A percentile compares a stretch with the other conserved stretches of the same genome.
Evolutionary conservation across 2,797 vertebrate species (phyloP).

Genomic region (Orestias chungarensis): DNA sequence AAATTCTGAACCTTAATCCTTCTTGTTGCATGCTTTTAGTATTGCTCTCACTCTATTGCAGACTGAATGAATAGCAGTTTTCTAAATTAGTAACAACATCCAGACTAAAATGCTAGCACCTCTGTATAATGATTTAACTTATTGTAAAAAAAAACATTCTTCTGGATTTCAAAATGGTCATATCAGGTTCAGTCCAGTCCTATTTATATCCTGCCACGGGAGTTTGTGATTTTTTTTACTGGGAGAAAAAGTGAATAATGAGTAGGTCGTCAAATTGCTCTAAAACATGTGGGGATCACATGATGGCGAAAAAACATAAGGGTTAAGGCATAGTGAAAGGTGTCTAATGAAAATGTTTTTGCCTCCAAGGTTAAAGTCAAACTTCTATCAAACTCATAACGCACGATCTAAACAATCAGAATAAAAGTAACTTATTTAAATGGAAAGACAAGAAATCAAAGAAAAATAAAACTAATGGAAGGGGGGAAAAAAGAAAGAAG

Average conservation of each 20-base stretch:
- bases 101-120: background rate
- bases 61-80: background rate
- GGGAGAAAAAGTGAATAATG: slow-evolving; percentile 26
- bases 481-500: background rate
- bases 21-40: background rate
- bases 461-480: slow-evolving; percentile 21
- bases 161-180: background rate
- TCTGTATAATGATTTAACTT: background rate
- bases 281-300: slow-evolving; percentile 22
- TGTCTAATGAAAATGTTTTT: slow-evolving; percentile 9
- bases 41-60: background rate
- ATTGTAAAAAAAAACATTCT: background rate
- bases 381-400: background rate
- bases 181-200: background rate
- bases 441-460: slow-evolving; percentile 22
- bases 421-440: slow-evolving; percentile 31
- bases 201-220: background rate
- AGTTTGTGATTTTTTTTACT: background rate
- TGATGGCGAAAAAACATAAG: slow-evolving; percentile 12
- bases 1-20: background rate
- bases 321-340: slow-evolving; percentile 27
- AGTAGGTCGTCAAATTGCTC: slow-evolving; percentile 21
- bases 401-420: slow-evolving; percentile 9
- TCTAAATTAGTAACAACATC: background rate
- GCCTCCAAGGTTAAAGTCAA: background rate